Evolutionary conservation across 1,140 invertebrate genomes (phyloP).

Genomic region (Drosophila serrata): DNA sequence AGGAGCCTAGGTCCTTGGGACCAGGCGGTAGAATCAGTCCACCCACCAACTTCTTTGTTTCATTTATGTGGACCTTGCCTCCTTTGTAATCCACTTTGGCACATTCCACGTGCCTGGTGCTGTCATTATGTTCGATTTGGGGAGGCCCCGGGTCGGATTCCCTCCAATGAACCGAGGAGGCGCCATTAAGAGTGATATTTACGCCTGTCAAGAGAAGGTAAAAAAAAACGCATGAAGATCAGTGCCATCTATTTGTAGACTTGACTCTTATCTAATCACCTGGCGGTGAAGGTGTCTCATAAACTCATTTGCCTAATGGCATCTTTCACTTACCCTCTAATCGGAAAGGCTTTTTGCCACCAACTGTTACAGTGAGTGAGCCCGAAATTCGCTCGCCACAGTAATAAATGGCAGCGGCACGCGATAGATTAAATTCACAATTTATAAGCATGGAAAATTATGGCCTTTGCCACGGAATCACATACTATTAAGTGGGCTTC

Average conservation of each 20-base stretch:
- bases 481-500: conserved; percentile 8
- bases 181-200: conserved; percentile 46
- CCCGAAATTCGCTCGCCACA: conserved; percentile 71
- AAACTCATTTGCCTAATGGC: conserved; percentile 44
- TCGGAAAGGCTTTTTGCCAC: conserved; percentile 47
- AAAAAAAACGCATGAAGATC: conserved; percentile 17
- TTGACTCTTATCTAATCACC: conserved; percentile 51
- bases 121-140: conserved; percentile 65
- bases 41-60: conserved; percentile 31
- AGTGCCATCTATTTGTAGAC: conserved; percentile 5
- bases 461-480: not conserved
- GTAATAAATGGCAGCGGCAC: conserved; percentile 60
- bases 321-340: conserved; percentile 61
- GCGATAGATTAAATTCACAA: conserved; percentile 71
- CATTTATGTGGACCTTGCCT: conserved; percentile 27
- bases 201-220: conserved; percentile 25
- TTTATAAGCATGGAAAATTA: conserved; percentile 56
- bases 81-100: conserved; percentile 25
- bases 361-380: conserved; percentile 28
- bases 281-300: conserved; percentile 1
- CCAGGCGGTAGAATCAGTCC: conserved; percentile 22
- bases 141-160: conserved; percentile 19
- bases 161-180: conserved; percentile 43
- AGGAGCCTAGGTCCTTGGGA: conserved; percentile 24
- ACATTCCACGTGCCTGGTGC: conserved; percentile 21